Conservation (phyloP, 2,888 invertebrate genomes). For the Itoplectis maculator region DNA sequence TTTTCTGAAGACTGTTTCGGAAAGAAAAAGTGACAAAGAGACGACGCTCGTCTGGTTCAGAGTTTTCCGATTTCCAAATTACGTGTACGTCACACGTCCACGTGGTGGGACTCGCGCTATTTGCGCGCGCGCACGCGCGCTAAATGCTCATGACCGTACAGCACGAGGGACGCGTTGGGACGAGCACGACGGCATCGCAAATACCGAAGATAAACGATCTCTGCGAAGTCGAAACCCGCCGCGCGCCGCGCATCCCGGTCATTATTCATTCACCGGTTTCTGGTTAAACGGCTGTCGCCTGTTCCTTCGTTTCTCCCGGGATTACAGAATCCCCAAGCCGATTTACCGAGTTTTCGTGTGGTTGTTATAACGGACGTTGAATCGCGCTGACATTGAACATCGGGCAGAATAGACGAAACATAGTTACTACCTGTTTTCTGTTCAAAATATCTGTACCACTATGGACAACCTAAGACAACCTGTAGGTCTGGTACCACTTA, state of each 20-base stretch:
- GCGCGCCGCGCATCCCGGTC: not conserved
- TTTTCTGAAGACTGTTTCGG: too few species aligned
- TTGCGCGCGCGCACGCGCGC: not conserved
- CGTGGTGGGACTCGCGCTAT: not conserved
- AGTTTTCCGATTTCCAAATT: conserved; percentile 16
- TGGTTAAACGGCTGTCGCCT: conserved; percentile 19
- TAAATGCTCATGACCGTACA: not conserved
- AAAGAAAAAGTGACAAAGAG: too few species aligned
- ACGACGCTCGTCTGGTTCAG: too few species aligned
- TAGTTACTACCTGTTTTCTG: too few species aligned
- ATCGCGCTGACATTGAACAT: too few species aligned
- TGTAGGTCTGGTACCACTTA: too few species aligned
- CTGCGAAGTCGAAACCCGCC: conserved; percentile 48
- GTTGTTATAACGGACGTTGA: conserved; percentile 17
- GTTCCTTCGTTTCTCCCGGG: not conserved
- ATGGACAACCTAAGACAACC: too few species aligned
- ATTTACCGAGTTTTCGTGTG: conserved; percentile 20
- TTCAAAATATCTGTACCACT: too few species aligned
- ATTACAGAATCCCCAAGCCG: conserved; percentile 23
- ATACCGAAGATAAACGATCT: conserved; percentile 57
- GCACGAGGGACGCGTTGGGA: not conserved
- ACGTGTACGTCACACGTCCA: conserved; percentile 15
- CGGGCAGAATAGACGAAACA: too few species aligned
- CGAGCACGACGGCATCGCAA: conserved; percentile 1
- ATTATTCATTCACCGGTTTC: conserved; percentile 51